Evolutionary conservation across 2,888 invertebrate species (phyloP), one percentile per base, ranked within the genome.

Genomic region (Ditylenchus weischeri): DNA sequence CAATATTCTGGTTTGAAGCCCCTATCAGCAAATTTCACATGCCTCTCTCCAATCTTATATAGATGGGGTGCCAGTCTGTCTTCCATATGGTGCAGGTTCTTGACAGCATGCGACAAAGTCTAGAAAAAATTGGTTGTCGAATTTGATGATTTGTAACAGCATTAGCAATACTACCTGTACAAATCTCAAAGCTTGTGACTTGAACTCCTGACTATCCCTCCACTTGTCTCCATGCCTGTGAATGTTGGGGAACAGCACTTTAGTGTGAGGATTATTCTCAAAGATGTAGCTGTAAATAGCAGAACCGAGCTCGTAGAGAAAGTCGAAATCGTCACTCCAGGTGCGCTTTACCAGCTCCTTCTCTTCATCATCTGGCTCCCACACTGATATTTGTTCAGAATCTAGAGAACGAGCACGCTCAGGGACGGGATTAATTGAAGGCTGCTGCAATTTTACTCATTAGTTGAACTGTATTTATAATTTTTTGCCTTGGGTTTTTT

Each of bases 261-360:
- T 80, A 63, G 79, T 78, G 60, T 77, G 71, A 5, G 80, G 79
- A 62, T 77, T 78, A 60, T 74, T 73, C 15, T 78, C 75, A 69
- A 80, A 80, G 51, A 80, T 80, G 70, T 77, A 78, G 48, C 71
- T 72, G 67, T 79, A 79, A 61, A 79, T 79, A n/a, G 76, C 71
- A 15, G 75, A 66, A 23, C 80, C 80, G 19, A 80, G 67, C 18
- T 77, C 75, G 72, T 79, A 80, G 23, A 80, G 72, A 62, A 72
- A 76, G 65, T 80, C 80, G 65, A 80, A 80, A 58, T 80, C 80
- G 57, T 80, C 80, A 54, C 76, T 77, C 80, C 80, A 80, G 23
- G 80, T 80, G 6, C 74, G 72, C 35, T 76, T 75, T 7, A 80
- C 69, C 6, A 80, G 69, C 36, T 79, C 79, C 69, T 79, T 79